These are phyloP conservation scores for Caenorhabditis sulstoni DNA, from an alignment of 2,888 invertebrate species.

Conservation along the genomic window DNA sequence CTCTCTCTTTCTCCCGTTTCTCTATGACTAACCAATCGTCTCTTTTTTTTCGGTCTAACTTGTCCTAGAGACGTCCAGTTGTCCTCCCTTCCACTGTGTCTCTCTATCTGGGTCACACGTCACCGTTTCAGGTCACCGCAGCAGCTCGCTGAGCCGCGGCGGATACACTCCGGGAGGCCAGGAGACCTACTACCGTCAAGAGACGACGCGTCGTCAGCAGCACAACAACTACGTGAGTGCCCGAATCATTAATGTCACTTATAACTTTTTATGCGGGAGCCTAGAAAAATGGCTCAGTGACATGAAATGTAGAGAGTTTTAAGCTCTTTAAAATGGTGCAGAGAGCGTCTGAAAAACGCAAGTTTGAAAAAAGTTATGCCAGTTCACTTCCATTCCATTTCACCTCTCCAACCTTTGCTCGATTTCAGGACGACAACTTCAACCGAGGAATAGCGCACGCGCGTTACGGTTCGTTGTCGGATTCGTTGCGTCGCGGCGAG, in stretches of 20 bases:
- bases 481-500: slow-evolving; percentile 78
- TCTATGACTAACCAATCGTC: background rate
- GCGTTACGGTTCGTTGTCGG: slow-evolving; percentile 78
- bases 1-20: slow-evolving; percentile 1
- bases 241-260: too few species aligned
- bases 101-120: too few species aligned
- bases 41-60: background rate
- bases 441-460: slow-evolving; percentile 74
- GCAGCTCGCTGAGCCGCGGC: slow-evolving; percentile 73
- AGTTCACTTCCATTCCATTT: too few species aligned
- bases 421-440: slow-evolving; percentile 68
- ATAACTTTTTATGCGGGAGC: too few species aligned
- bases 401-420: too few species aligned
- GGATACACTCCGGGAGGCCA: slow-evolving; percentile 64
- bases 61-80: too few species aligned
- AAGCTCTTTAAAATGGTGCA: too few species aligned
- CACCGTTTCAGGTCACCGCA: slow-evolving; percentile 74
- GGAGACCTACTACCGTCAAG: slow-evolving; percentile 71
- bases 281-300: too few species aligned
- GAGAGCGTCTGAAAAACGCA: too few species aligned
- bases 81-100: too few species aligned
- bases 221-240: slow-evolving; percentile 57
- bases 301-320: too few species aligned
- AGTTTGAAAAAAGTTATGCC: too few species aligned
- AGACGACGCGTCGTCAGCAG: slow-evolving; percentile 71